A percentile compares a stretch with the other conserved stretches of the same genome.
phyloP scores from a whole-genome alignment of 2,113 vertebrate genomes.

The Promerops cafer region DNA sequence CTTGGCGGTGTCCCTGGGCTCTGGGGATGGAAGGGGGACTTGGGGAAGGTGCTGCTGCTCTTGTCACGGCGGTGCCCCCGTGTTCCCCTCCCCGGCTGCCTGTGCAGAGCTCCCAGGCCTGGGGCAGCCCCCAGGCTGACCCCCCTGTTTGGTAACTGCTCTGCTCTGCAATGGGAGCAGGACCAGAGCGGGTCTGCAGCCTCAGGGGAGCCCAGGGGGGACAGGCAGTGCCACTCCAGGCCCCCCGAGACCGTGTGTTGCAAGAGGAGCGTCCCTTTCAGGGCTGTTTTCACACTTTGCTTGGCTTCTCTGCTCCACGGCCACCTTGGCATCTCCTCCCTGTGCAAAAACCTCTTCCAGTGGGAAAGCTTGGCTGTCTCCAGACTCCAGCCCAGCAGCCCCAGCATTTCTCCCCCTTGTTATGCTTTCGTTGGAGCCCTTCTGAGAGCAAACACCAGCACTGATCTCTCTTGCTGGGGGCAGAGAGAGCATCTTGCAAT shows the following conservation, averaged over 20 bases:
- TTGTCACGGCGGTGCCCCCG: not conserved
- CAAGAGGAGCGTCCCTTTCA: not conserved
- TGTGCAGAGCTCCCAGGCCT: not conserved
- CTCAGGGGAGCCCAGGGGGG: not conserved
- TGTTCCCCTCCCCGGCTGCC: not conserved
- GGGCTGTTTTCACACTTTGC: not conserved
- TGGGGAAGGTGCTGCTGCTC: not conserved
- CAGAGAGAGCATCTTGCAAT: not conserved
- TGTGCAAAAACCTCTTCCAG: not conserved
- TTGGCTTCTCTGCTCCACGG: not conserved
- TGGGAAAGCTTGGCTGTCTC: not conserved
- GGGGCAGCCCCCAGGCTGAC: not conserved
- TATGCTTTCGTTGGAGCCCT: not conserved
- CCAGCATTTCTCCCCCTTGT: not conserved
- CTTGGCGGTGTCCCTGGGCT: not conserved
- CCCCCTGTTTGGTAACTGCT: not conserved
- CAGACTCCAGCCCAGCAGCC: not conserved
- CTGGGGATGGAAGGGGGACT: not conserved
- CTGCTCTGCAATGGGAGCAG: rapidly evolving
- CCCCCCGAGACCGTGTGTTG: not conserved
- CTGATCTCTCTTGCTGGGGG: not conserved
- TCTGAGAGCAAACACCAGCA: not conserved
- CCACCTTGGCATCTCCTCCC: not conserved
- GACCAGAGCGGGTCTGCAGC: not conserved
- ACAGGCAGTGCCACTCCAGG: not conserved